phyloP scores from a whole-genome alignment of 2,797 vertebrate genomes.

The Acanthiza pusilla region DNA sequence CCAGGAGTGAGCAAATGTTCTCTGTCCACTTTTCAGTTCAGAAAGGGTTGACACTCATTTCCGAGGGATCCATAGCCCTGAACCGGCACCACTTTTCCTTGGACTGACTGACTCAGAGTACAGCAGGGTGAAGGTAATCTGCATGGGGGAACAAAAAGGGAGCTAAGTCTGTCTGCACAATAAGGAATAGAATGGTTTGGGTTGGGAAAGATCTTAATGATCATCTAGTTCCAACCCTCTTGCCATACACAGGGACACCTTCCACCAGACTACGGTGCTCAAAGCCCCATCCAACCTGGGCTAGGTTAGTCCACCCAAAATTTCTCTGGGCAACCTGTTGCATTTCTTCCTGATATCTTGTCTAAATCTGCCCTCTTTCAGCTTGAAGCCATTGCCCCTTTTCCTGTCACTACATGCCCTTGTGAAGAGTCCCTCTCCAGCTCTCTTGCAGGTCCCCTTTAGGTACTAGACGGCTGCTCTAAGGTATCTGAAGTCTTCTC shows the following conservation, averaged over 20 bases:
- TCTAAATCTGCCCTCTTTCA: not conserved
- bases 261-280: not conserved
- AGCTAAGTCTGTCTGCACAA: not conserved
- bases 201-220: not conserved
- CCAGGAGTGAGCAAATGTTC: not conserved
- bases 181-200: not conserved
- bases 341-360: not conserved
- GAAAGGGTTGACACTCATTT: not conserved
- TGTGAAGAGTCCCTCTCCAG: not conserved
- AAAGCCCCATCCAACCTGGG: not conserved
- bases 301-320: not conserved
- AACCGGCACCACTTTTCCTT: not conserved
- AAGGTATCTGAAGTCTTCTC: not conserved
- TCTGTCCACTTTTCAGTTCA: not conserved
- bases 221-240: not conserved
- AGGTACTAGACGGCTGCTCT: not conserved
- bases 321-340: not conserved
- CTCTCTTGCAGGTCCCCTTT: not conserved
- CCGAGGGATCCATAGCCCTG: not conserved
- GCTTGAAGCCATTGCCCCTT: not conserved
- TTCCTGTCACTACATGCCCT: no score
- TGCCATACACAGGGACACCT: not conserved
- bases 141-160: fast-evolving
- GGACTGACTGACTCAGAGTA: not conserved
- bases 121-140: not conserved